These are phyloP conservation scores for Paedocypris micromegethes DNA, from an alignment of 2,797 vertebrate genomes.

Conservation along the genomic window DNA sequence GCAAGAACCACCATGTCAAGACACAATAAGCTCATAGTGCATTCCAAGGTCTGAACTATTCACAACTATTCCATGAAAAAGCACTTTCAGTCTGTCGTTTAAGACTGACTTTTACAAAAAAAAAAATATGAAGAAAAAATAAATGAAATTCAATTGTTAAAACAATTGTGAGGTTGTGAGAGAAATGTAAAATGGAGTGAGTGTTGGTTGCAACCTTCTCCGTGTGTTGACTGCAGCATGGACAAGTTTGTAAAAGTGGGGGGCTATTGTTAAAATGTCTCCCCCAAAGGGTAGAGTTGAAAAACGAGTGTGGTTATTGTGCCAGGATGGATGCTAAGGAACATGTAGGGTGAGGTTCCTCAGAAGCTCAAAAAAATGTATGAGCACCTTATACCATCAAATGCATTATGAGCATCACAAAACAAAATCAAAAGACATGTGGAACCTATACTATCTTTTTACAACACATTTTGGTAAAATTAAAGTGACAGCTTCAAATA, in stretches of 20 bases:
- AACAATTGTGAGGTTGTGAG: conserved; percentile 41
- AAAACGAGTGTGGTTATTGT: conserved; percentile 27
- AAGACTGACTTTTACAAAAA: conserved; percentile 68
- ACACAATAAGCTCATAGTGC: conserved; percentile 67
- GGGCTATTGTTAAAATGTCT: conserved; percentile 29
- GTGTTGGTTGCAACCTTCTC: conserved; percentile 65
- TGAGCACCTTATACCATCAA: conserved; percentile 57
- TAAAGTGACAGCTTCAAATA: conserved; percentile 66
- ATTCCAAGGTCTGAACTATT: conserved; percentile 67
- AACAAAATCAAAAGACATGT: too few relatives aligned
- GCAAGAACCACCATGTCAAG: conserved; percentile 69
- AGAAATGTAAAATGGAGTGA: conserved; percentile 69
- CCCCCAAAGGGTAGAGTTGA: conserved; percentile 17
- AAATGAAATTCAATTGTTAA: conserved; percentile 51
- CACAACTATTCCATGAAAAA: conserved; percentile 77
- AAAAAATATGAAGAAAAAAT: conserved; percentile 45
- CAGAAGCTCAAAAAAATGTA: conserved; percentile 45
- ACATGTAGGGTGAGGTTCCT: conserved; percentile 62
- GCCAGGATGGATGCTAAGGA: conserved; percentile 25
- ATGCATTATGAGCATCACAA: conserved; percentile 71
- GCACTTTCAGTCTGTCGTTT: conserved; percentile 88
- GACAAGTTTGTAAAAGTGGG: conserved; percentile 42
- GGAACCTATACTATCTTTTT: too few relatives aligned
- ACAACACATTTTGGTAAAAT: conserved; percentile 33
- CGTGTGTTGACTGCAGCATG: conserved; percentile 52